These are phyloP conservation scores for Somateria mollissima DNA, from an alignment of 2,797 vertebrate genomes.

Conservation along the genomic window DNA sequence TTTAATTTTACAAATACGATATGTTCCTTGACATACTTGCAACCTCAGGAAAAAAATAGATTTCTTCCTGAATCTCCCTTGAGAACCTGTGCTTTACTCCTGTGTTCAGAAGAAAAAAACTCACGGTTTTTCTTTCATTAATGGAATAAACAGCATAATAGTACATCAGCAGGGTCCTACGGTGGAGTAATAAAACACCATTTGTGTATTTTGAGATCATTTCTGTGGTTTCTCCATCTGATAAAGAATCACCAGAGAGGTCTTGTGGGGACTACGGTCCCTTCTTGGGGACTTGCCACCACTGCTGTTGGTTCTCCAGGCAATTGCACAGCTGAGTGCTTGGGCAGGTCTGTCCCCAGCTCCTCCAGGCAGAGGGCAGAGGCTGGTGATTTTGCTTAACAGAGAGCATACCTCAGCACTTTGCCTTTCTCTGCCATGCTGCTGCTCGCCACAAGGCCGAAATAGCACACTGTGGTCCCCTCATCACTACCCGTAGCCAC, in stretches of 20 bases:
- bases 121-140: background rate
- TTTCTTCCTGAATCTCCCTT: background rate
- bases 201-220: background rate
- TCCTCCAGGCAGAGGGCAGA: background rate
- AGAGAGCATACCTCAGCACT: background rate
- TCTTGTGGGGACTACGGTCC: background rate
- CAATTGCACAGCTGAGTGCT: background rate
- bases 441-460: background rate
- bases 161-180: background rate
- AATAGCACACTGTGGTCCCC: background rate
- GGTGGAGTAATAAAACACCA: background rate
- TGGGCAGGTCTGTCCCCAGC: background rate
- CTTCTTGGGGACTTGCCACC: background rate
- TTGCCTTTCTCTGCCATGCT: background rate
- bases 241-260: accelerated
- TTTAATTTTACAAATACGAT: background rate
- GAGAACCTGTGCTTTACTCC: background rate
- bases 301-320: background rate
- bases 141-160: background rate
- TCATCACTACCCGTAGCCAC: background rate
- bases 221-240: background rate
- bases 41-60: background rate
- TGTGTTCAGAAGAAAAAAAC: background rate
- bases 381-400: background rate
- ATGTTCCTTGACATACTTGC: background rate